Evolutionary conservation across 2,888 invertebrate species (phyloP), one percentile per base, ranked within the genome.

Genomic region (Acronicta leporina): DNA sequence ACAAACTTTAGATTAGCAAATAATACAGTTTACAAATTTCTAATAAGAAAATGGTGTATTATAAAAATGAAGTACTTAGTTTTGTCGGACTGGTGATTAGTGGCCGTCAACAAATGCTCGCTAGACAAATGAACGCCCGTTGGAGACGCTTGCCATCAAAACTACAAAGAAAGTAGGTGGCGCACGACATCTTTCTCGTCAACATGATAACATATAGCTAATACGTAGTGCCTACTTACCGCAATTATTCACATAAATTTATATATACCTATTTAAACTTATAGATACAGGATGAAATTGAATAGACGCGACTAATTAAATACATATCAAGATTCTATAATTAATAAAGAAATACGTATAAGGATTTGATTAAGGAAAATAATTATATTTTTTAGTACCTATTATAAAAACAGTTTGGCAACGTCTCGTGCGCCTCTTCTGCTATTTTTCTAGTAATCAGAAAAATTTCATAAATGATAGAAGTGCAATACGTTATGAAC

Each of bases 91-190:
- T 78, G 83, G 78, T 83, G 83, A 85, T 82, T 81, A 79, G 77
- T 68, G 83, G 75, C 81, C 77, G 83, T 85, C 83, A 84, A 73
- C 83, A 69, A 75, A 68, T 64, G 59, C 63, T 61, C 61, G 61
- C 62, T 76, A 82, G 82, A 85, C 86, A 86, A 87, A 87, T 87
- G 84, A 84, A 80, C 69, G 75, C 69, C 71, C 66, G 75, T 68
- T 67, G 67, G 70, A 79, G 82, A 79, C 75, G 72, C 77, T 73
- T 53, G 71, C 76, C 77, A 80, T 79, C 70, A 79, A 77, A 83
- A 82, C 80, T 80, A 83, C 83, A 81, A 87, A 86, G 83, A 86
- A 86, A 85, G 81, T 83, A 80, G 79, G 81, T 80, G 79, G 73
- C 81, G 73, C 48, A 52, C 6, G 38, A 71, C 70, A 71, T 75